phyloP scores from a whole-genome alignment of 2,113 vertebrate genomes.

The Oryzias celebensis region DNA sequence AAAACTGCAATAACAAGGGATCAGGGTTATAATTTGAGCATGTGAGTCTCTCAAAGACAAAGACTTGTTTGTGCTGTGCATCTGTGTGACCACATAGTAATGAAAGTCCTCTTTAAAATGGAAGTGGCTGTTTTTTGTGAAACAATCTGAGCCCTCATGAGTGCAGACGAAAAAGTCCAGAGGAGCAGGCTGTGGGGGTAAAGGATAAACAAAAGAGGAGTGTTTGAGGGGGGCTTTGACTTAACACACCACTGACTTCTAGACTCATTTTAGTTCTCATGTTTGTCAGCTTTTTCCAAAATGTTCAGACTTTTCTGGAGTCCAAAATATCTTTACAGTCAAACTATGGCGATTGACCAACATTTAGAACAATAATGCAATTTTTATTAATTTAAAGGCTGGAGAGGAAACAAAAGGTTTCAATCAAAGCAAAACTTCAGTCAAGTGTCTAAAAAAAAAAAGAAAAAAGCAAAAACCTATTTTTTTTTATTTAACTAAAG shows the following conservation, averaged over 20 bases:
- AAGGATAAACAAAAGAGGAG: slow-evolving; percentile 47
- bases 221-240: slow-evolving; percentile 26
- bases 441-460: too few relatives aligned
- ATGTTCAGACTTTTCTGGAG: too few relatives aligned
- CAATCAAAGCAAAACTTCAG: too few relatives aligned
- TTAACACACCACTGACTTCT: slow-evolving; percentile 15
- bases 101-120: slow-evolving; percentile 24
- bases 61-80: slow-evolving; percentile 58
- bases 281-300: background rate
- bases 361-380: too few relatives aligned
- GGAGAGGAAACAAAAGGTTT: too few relatives aligned
- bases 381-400: too few relatives aligned
- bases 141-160: slow-evolving; percentile 38
- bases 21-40: slow-evolving; percentile 40
- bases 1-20: slow-evolving; percentile 45
- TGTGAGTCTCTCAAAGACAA: slow-evolving; percentile 64
- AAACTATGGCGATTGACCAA: too few relatives aligned
- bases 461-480: too few relatives aligned
- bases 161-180: slow-evolving; percentile 37
- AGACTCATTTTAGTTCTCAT: background rate
- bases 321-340: too few relatives aligned
- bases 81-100: slow-evolving; percentile 20
- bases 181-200: slow-evolving; percentile 13
- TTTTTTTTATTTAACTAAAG: too few relatives aligned
- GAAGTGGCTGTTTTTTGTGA: slow-evolving; percentile 29